Evolutionary conservation across 2,888 invertebrate species (phyloP).

Genomic region (Leucoma salicis): DNA sequence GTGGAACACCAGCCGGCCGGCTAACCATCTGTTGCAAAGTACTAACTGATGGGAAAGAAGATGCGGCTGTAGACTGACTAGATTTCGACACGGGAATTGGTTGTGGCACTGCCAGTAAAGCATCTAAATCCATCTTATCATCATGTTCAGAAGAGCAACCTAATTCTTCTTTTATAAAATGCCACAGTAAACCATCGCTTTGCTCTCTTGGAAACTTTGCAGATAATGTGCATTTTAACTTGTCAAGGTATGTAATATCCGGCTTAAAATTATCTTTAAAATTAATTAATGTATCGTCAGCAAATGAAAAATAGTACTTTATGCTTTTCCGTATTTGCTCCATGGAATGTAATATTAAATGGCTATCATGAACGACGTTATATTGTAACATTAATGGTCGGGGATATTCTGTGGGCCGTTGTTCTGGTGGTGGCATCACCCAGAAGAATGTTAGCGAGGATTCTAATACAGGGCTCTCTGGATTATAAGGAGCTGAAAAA

Average conservation of each 20-base stretch:
- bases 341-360: constrained; percentile 90
- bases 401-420: constrained; percentile 94
- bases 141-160: constrained; percentile 86
- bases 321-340: constrained; percentile 93
- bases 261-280: constrained; percentile 85
- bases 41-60: constrained; percentile 75
- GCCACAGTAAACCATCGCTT: constrained; percentile 89
- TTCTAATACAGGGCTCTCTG: constrained; percentile 89
- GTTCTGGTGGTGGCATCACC: constrained; percentile 98
- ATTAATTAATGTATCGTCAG: constrained; percentile 70
- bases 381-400: constrained; percentile 95
- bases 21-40: constrained; percentile 79
- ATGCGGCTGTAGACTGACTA: constrained; percentile 58
- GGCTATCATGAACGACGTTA: constrained; percentile 90
- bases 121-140: constrained; percentile 84
- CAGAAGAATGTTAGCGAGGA: constrained; percentile 94
- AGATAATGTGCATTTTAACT: constrained; percentile 90
- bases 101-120: constrained; percentile 82
- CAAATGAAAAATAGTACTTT: constrained; percentile 88
- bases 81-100: constrained; percentile 73
- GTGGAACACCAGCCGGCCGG: constrained; percentile 74
- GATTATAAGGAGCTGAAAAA: constrained; percentile 91
- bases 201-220: constrained; percentile 92
- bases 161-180: constrained; percentile 88
- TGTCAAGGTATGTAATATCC: constrained; percentile 90